A percentile compares a stretch with the other conserved stretches of the same genome.
phyloP scores from a whole-genome alignment of 2,797 vertebrate species.

The Numenius phaeopus region DNA sequence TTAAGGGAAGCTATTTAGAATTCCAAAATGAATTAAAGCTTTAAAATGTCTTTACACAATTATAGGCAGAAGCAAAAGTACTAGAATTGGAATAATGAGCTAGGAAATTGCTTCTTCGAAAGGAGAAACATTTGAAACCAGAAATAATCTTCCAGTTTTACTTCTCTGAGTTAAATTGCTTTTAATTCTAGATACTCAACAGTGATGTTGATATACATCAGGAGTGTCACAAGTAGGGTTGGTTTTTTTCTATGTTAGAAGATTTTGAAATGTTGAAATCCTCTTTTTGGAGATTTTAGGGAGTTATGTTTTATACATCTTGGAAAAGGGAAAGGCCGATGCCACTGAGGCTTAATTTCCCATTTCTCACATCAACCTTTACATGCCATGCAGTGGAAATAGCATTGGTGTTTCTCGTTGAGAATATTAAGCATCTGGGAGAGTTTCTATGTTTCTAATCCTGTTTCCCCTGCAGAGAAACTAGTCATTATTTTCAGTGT shows the following conservation, averaged over 20 bases:
- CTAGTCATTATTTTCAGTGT: background rate
- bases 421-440: background rate
- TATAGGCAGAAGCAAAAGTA: slow-evolving; percentile 46
- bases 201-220: background rate
- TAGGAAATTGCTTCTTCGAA: slow-evolving; percentile 37
- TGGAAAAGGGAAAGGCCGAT: background rate
- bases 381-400: fast-evolving
- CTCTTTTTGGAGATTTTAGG: background rate
- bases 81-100: slow-evolving; percentile 47
- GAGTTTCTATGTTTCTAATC: background rate
- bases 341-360: background rate
- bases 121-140: slow-evolving; percentile 20
- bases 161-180: background rate
- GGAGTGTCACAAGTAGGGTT: background rate
- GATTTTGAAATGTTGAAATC: background rate
- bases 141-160: background rate
- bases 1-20: slow-evolving; percentile 68
- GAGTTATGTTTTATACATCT: background rate
- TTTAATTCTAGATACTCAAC: background rate
- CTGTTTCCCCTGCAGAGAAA: background rate
- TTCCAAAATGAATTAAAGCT: slow-evolving; percentile 67
- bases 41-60: slow-evolving; percentile 52
- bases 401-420: background rate
- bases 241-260: background rate
- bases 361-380: background rate